A percentile compares a stretch with the other conserved stretches of the same genome.
Conservation (phyloP, 2,888 invertebrate genomes). For the Vanessa cardui region DNA sequence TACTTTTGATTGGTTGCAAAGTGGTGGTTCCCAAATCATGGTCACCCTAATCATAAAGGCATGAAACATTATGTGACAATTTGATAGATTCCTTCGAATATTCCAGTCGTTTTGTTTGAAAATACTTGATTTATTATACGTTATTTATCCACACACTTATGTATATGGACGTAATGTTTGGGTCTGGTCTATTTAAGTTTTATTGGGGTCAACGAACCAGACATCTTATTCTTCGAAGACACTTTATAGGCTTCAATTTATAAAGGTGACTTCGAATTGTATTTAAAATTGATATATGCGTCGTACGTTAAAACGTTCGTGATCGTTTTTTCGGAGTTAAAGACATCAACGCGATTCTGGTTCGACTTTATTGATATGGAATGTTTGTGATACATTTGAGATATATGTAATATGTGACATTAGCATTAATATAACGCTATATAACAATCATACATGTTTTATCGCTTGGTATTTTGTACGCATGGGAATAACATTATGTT, state of each 20-base stretch:
- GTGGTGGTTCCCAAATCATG: constrained; percentile 6
- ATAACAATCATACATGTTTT: no score
- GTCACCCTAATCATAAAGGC: constrained; percentile 38
- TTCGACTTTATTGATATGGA: neutral
- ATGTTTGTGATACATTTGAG: neutral
- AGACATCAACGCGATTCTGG: constrained; percentile 6
- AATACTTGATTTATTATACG: constrained; percentile 46
- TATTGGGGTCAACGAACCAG: constrained; percentile 5
- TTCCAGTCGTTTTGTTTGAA: constrained; percentile 41
- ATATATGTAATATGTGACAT: no score
- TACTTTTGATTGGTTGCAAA: no score
- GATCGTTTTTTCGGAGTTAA: neutral
- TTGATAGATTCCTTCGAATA: constrained; percentile 65
- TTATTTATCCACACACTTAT: constrained; percentile 49
- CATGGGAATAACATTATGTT: no score
- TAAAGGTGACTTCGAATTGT: neutral
- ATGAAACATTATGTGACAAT: constrained; percentile 64
- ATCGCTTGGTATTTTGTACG: no score
- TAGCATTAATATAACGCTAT: no score
- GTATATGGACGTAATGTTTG: constrained; percentile 30
- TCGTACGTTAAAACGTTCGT: neutral
- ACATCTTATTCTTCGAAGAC: neutral
- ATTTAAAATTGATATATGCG: neutral
- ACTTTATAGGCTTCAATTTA: constrained; percentile 9
- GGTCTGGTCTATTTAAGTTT: constrained; percentile 22